These are phyloP conservation scores for Lissonota sp. DNA, from an alignment of 2,888 invertebrate species.

Conservation along the genomic window DNA sequence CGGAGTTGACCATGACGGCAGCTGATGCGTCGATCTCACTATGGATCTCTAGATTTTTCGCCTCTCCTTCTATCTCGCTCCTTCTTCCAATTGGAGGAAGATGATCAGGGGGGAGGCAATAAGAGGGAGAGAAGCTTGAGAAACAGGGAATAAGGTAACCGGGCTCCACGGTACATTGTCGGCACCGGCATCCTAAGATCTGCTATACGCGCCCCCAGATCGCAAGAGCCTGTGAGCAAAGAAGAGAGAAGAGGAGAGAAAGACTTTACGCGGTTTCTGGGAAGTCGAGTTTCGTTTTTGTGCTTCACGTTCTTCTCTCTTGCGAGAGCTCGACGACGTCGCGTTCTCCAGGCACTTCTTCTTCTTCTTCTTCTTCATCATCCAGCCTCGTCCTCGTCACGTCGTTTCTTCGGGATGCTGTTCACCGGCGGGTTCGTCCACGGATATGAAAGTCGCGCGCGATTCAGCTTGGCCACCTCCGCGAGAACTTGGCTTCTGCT, in stretches of 20 bases:
- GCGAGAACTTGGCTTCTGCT: background rate
- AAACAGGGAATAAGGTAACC: constrained; percentile 62
- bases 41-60: constrained; percentile 43
- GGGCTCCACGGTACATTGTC: constrained; percentile 68
- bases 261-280: constrained; percentile 77
- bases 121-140: constrained; percentile 49
- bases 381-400: constrained; percentile 12
- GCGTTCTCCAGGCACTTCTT: constrained; percentile 35
- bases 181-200: constrained; percentile 77
- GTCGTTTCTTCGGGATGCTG: constrained; percentile 39
- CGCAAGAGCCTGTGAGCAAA: constrained; percentile 37
- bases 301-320: constrained; percentile 60
- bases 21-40: constrained; percentile 26
- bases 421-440: constrained; percentile 41
- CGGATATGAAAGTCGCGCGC: constrained; percentile 37
- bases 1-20: constrained; percentile 9
- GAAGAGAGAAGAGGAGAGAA: constrained; percentile 64
- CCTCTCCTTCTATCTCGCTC: constrained; percentile 24
- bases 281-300: constrained; percentile 77
- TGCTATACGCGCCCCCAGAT: constrained; percentile 67
- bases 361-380: constrained; percentile 11
- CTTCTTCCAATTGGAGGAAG: constrained; percentile 14
- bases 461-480: constrained; percentile 40
- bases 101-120: constrained; percentile 50
- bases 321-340: constrained; percentile 18